Percentiles rank a stretch among this genome's conserved stretches.
Conservation (phyloP, 2,797 vertebrate genomes). For the Lacerta viridis region DNA sequence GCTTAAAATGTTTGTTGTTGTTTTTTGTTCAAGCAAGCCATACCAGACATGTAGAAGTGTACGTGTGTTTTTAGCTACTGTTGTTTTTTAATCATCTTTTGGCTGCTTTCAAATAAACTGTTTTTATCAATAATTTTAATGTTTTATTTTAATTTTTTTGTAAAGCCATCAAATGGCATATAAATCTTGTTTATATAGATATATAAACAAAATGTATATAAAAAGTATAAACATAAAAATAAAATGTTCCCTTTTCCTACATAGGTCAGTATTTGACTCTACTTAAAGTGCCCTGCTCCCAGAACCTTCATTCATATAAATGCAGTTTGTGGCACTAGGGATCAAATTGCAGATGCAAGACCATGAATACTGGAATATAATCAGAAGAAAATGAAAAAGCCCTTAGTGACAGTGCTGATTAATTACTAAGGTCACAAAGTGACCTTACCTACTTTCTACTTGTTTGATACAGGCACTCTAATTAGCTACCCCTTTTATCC, state of each 20-base stretch:
- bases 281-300: neutral
- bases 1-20: no score
- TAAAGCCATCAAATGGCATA: no score
- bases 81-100: no score
- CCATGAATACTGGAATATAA: conserved; percentile 33
- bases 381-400: conserved; percentile 6
- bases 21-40: no score
- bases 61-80: no score
- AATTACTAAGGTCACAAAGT: conserved; percentile 12
- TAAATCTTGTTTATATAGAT: no score
- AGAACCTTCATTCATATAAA: neutral
- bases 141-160: no score
- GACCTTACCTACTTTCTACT: conserved; percentile 17
- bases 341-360: neutral
- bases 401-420: neutral
- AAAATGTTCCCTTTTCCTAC: neutral
- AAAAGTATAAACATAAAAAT: neutral
- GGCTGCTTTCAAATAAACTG: no score
- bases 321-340: neutral
- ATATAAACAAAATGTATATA: no score
- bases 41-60: no score
- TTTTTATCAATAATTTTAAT: no score
- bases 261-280: neutral
- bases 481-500: conserved; percentile 9
- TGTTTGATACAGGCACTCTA: conserved; percentile 12